phyloP scores from a whole-genome alignment of 2,113 vertebrate species.

The Barbus barbus region DNA sequence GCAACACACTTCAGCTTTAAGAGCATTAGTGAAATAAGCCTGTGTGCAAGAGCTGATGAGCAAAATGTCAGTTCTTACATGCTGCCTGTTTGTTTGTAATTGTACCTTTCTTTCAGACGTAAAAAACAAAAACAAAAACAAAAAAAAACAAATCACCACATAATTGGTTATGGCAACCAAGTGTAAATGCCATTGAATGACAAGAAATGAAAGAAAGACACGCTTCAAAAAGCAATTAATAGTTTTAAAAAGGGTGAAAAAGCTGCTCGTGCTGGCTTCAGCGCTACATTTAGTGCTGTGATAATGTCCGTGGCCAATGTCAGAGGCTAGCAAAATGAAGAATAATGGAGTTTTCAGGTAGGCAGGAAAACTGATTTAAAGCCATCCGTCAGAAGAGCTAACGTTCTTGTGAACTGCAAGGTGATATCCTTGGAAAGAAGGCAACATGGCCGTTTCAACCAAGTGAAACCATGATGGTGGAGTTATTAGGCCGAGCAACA shows the following conservation, averaged over 20 bases:
- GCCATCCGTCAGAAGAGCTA: conserved; percentile 62
- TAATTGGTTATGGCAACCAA: background rate
- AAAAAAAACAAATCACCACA: no score
- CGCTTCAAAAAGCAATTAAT: background rate
- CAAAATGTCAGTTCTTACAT: conserved; percentile 15
- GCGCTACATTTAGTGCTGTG: conserved; percentile 43
- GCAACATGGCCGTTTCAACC: conserved; percentile 47
- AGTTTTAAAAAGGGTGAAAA: no score
- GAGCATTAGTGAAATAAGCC: conserved; percentile 25
- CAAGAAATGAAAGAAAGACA: background rate
- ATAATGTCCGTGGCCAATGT: conserved; percentile 24
- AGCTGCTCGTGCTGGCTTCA: background rate
- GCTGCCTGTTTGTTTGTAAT: conserved; percentile 9
- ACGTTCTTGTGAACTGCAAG: conserved; percentile 43
- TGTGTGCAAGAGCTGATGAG: conserved; percentile 13
- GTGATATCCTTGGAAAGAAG: conserved; percentile 62
- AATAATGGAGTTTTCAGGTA: conserved; percentile 61
- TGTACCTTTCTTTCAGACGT: background rate
- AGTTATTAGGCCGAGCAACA: conserved; percentile 60
- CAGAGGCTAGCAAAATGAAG: conserved; percentile 60
- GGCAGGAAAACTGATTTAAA: conserved; percentile 59
- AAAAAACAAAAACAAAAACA: no score
- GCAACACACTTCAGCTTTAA: conserved; percentile 21
- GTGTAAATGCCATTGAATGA: conserved; percentile 10
- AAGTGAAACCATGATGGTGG: conserved; percentile 50